Evolutionary conservation across 2,888 invertebrate genomes (phyloP), one percentile per base, ranked within the genome.

Genomic region (Cinara cedri): DNA sequence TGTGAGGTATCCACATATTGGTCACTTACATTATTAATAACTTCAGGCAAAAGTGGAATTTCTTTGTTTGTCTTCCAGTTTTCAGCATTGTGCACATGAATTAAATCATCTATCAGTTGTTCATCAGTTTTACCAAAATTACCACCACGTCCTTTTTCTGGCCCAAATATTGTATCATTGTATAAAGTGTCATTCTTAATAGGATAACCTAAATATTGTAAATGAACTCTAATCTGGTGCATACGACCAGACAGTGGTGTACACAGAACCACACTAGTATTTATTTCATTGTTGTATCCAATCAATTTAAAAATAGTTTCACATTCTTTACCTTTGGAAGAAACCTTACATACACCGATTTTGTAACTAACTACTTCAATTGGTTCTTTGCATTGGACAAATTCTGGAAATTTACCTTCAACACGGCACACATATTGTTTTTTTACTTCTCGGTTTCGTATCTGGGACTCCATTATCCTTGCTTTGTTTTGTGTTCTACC

Each of bases 201-300:
- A 16, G 99, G 99, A 87, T 93, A 95, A 60, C 98, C 98, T 84
- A 99, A 89, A 87, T 94, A 99, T 87, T 99, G 99, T 82, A 98
- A 90, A 87, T 99, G 99, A 44, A 99, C 97, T 82, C 99, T 90
- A 83, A 99, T 99, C 88, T 99, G 99, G 86, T 99, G 99, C 92
- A 98, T 99, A 82, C 99, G 89, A 1, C 99, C 99, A 0, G 98
- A 98, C 85, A 93, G 92, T 1, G 98, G 98, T 85, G 92, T 92
- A 88, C 97, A 98, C 46, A 94, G 89, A 9, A 99, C 97, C 26
- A 98, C 94, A 85, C 97, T 98, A 0, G 95, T 93, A 84, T 91
- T 92, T 1, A 92, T 91, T 42, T 82, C 80, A 13, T 83, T 83
- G 86, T 97, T 95, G 87, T 89, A 96, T 42, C 94, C 94, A 72